Conservation (phyloP, 2,113 vertebrate species). For the Tachysurus fulvidraco region DNA sequence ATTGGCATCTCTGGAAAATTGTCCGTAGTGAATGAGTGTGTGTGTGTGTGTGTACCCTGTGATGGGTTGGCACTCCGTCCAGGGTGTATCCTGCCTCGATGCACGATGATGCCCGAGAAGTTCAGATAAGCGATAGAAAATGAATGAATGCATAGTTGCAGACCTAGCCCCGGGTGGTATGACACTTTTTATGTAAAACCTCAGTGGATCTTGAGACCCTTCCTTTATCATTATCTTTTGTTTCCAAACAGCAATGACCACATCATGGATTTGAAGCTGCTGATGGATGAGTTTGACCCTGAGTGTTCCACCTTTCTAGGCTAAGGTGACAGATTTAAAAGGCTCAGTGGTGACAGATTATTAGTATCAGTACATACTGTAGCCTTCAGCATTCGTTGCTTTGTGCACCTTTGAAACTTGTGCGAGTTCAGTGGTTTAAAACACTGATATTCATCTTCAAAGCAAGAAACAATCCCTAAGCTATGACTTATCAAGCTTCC, state of each 20-base stretch:
- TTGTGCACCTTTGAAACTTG: not conserved
- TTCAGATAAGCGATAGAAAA: too few species aligned
- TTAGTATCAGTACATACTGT: not conserved
- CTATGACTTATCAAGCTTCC: not conserved
- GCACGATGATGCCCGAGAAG: too few species aligned
- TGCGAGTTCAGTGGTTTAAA: not conserved
- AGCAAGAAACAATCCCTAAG: not conserved
- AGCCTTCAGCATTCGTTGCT: not conserved
- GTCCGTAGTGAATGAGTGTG: too few species aligned
- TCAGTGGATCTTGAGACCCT: not conserved
- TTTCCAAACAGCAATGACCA: not conserved
- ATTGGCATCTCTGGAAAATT: too few species aligned
- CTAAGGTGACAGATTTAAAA: slow-evolving; percentile 16
- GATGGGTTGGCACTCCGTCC: too few species aligned
- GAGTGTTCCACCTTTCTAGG: slow-evolving; percentile 11
- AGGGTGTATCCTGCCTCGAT: too few species aligned
- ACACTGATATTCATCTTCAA: not conserved
- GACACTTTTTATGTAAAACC: not conserved
- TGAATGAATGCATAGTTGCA: not conserved
- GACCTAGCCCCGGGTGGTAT: not conserved
- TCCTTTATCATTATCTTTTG: not conserved
- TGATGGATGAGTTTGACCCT: slow-evolving; percentile 38
- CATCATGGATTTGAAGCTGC: slow-evolving; percentile 10
- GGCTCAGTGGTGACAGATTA: not conserved
- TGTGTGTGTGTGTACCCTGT: too few species aligned